Evolutionary conservation across 2,888 invertebrate genomes (phyloP), one percentile per base, ranked within the genome.

Genomic region (Lottia scabra): DNA sequence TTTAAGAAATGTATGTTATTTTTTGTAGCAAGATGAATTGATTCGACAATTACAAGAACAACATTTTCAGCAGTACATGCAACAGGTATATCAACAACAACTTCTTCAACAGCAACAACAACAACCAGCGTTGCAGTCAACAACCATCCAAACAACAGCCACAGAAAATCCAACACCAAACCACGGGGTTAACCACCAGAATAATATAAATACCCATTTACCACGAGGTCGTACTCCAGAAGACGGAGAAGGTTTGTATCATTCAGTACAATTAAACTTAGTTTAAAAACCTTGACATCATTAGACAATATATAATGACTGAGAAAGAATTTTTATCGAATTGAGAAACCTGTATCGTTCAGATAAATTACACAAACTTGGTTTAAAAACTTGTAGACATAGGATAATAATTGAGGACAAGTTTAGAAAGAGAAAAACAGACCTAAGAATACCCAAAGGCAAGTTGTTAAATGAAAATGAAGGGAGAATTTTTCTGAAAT

Each of bases 61-160:
- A 87, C 99, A 99, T 90, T 99, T 98, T 89, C 96, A 98, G 88
- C 98, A 99, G 87, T 99, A 99, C 89, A 97, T 99, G 93, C 96
- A 98, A 84, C 99, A 99, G 89, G 91, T 98, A 56, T 94, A 92
- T 78, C 88, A 88, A 78, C 90, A 89, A 74, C 90, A 90, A 79
- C 75, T 89, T 48, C 70, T 85, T 27, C 88, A 89, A 70, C 90
- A 90, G 74, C 89, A 89, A 89, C 93, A 91, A 85, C 38, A 38
- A 76, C 80, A 86, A 65, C 86, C 87, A 70, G 73, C 74, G 26
- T n/a, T 63, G 44, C 23, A 67, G 10, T 38, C 30, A 16, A 48
- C 70, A 19, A 30, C 62, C 16, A 62, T 63, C 19, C 63, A 45
- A n/a, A 65, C 46, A 30, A 43, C 48, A n/a, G 65, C 67, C 65